A percentile compares a stretch with the other conserved stretches of the same genome.
phyloP scores from a whole-genome alignment of 2,113 vertebrate genomes.

The Heterocephalus glaber region DNA sequence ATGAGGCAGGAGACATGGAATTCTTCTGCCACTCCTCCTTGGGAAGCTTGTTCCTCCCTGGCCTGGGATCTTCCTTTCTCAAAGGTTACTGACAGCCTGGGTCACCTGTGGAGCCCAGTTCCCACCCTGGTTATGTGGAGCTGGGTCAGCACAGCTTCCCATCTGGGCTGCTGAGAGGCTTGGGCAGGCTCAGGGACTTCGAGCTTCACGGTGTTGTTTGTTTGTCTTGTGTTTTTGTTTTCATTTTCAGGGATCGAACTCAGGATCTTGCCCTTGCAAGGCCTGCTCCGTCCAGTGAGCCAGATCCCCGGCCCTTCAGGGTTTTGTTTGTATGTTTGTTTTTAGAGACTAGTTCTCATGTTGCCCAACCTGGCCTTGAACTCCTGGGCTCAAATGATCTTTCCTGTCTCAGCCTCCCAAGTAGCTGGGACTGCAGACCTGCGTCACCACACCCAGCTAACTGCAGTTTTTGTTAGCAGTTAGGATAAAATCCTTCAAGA shows the following conservation, averaged over 20 bases:
- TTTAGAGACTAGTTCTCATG: not conserved
- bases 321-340: not conserved
- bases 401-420: not conserved
- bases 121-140: not conserved
- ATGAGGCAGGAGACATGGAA: not conserved
- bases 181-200: not conserved
- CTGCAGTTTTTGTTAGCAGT: not conserved
- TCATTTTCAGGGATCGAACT: too few relatives aligned
- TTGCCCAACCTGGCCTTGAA: not conserved
- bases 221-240: too few relatives aligned
- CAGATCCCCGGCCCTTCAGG: not conserved
- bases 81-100: not conserved
- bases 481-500: not conserved
- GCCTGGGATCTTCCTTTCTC: not conserved
- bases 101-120: not conserved
- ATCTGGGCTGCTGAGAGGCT: not conserved
- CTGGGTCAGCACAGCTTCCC: not conserved
- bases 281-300: too few relatives aligned
- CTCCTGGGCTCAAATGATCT: not conserved
- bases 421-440: not conserved
- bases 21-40: not conserved
- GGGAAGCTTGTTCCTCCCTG: rapidly evolving
- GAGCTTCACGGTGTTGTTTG: not conserved
- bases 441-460: too few relatives aligned
- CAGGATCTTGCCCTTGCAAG: too few relatives aligned